phyloP scores from a whole-genome alignment of 2,797 vertebrate species.

The Hydrophis major region DNA sequence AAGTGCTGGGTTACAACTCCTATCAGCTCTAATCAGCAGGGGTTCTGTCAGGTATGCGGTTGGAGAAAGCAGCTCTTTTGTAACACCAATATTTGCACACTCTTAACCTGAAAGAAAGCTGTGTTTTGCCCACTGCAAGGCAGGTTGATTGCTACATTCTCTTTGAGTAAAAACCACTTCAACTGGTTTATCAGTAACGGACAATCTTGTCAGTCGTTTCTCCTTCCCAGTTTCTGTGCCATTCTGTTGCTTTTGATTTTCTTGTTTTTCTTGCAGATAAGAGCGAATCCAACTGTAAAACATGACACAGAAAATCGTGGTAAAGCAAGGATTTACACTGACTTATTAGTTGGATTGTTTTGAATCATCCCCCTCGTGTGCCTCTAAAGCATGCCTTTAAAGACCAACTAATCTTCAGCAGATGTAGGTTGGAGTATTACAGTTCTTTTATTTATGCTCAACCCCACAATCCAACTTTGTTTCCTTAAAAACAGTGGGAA shows the following conservation, averaged over 20 bases:
- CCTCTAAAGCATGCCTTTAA: neutral
- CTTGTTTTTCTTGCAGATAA: neutral
- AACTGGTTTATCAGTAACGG: conserved; percentile 25
- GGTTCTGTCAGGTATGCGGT: neutral
- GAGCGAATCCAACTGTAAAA: conserved; percentile 1
- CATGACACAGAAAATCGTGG: conserved; percentile 6
- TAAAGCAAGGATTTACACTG: fast-evolving
- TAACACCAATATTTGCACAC: neutral
- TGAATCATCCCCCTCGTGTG: neutral
- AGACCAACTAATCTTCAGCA: neutral
- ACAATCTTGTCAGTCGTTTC: conserved; percentile 40
- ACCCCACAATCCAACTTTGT: neutral
- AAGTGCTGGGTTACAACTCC: neutral
- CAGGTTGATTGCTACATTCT: conserved; percentile 18
- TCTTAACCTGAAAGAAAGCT: neutral
- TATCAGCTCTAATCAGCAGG: neutral
- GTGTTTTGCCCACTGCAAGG: neutral
- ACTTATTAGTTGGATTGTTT: neutral
- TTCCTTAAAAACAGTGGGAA: neutral
- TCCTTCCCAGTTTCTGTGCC: neutral
- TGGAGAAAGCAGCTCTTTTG: neutral
- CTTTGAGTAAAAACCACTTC: conserved; percentile 7
- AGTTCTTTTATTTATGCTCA: neutral
- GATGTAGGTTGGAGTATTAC: neutral
- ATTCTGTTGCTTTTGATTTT: conserved; percentile 39